phyloP scores from a whole-genome alignment of 2,888 invertebrate species.

The Chloroclystis v-ata region DNA sequence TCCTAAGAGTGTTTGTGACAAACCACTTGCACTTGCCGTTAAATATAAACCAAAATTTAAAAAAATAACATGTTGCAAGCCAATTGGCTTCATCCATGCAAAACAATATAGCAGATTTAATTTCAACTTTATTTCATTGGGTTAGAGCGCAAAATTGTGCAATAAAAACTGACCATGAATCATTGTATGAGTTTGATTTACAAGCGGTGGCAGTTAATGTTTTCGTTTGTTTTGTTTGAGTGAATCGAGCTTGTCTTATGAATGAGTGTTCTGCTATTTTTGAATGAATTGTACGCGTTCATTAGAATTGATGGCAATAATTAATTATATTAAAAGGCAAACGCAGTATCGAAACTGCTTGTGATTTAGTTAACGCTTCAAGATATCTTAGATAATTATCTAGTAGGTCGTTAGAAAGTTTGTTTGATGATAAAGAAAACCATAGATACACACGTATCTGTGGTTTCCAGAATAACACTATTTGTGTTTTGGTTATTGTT shows the following conservation, averaged over 20 bases:
- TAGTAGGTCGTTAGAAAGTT: no score
- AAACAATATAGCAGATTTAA: conserved; percentile 31
- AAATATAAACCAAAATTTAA: conserved; percentile 20
- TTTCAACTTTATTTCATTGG: conserved; percentile 18
- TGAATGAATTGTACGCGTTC: neutral
- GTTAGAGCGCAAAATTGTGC: conserved; percentile 12
- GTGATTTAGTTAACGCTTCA: no score
- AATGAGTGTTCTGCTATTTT: conserved; percentile 4
- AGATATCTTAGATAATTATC: no score
- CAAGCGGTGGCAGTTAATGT: conserved; percentile 41
- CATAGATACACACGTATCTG: no score
- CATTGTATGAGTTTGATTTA: conserved; percentile 53
- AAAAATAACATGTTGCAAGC: conserved; percentile 9
- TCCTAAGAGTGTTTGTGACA: conserved; percentile 5
- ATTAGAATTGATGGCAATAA: no score
- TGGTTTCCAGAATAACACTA: no score
- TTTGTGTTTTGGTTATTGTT: no score
- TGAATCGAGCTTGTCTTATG: conserved; percentile 18
- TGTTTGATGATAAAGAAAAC: no score
- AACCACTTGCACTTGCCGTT: conserved; percentile 4
- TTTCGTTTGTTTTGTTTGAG: conserved; percentile 39
- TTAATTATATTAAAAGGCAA: no score
- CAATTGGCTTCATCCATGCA: conserved; percentile 37
- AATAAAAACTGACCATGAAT: conserved; percentile 36
- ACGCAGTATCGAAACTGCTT: no score